Evolutionary conservation across 2,113 vertebrate species (phyloP).

Genomic region (Colossoma macropomum): DNA sequence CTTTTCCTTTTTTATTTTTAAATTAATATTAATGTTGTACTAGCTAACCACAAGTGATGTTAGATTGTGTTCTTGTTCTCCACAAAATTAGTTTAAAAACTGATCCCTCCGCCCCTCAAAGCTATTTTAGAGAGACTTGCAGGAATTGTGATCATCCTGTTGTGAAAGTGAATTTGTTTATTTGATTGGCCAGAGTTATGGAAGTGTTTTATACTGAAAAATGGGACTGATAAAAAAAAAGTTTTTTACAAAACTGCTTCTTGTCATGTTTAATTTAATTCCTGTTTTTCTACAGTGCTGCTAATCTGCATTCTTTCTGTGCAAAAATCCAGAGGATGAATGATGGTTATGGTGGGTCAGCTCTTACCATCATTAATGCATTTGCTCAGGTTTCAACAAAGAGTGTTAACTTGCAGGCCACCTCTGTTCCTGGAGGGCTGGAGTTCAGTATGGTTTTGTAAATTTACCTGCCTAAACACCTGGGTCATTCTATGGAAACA

Average conservation of each 20-base stretch:
- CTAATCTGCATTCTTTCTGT: too few relatives aligned
- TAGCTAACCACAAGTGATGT: slow-evolving; percentile 77
- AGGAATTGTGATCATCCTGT: slow-evolving; percentile 73
- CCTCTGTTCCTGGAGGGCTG: too few relatives aligned
- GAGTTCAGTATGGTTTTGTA: too few relatives aligned
- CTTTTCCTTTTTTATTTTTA: slow-evolving; percentile 53
- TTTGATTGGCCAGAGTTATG: slow-evolving; percentile 86
- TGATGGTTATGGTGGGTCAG: too few relatives aligned
- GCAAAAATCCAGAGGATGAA: too few relatives aligned
- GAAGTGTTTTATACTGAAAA: slow-evolving; percentile 93
- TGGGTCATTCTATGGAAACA: too few relatives aligned
- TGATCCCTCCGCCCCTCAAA: slow-evolving; percentile 69
- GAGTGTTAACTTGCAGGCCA: too few relatives aligned
- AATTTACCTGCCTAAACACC: too few relatives aligned
- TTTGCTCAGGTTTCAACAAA: too few relatives aligned
- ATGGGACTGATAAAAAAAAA: slow-evolving; percentile 85
- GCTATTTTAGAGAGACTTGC: slow-evolving; percentile 85
- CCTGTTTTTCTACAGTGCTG: slow-evolving; percentile 7
- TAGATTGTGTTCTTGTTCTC: slow-evolving; percentile 76
- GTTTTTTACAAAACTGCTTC: slow-evolving; percentile 80
- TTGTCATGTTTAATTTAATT: slow-evolving; percentile 66
- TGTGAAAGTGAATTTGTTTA: slow-evolving; percentile 75
- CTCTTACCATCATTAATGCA: too few relatives aligned
- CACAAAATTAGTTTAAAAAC: slow-evolving; percentile 74
- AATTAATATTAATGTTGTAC: slow-evolving; percentile 76